Percentiles rank a stretch among this genome's conserved stretches.
phyloP scores from a whole-genome alignment of 2,113 vertebrate genomes.

The Burhinus oedicnemus region DNA sequence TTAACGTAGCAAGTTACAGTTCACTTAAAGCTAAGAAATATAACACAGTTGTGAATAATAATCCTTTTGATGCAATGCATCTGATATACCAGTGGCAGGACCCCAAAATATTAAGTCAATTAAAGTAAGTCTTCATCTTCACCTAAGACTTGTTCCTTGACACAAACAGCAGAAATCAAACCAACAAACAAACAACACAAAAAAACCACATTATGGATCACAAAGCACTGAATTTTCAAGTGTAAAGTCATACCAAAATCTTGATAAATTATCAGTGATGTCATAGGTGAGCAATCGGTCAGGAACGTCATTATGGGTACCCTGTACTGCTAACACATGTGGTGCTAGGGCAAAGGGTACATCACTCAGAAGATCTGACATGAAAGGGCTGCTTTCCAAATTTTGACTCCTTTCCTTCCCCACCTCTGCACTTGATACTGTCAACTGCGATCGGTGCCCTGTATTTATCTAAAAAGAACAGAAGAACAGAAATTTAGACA shows the following conservation, averaged over 20 bases:
- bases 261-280: constrained; percentile 84
- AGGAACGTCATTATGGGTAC: constrained; percentile 73
- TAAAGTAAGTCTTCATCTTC: neutral
- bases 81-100: neutral
- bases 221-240: constrained; percentile 95
- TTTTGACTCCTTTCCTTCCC: constrained; percentile 45
- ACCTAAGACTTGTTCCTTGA: constrained; percentile 17
- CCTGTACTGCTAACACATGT: constrained; percentile 86
- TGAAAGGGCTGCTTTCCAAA: constrained; percentile 68
- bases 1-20: neutral
- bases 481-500: neutral
- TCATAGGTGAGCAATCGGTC: constrained; percentile 81
- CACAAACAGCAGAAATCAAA: neutral
- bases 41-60: neutral
- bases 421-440: neutral
- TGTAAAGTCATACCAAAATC: constrained; percentile 94
- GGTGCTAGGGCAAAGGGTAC: constrained; percentile 94
- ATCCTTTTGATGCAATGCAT: neutral
- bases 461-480: constrained; percentile 53
- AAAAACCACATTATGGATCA: constrained; percentile 63
- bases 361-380: constrained; percentile 87
- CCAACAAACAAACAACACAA: neutral
- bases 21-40: neutral
- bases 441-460: constrained; percentile 6
- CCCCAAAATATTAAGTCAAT: neutral